These are phyloP conservation scores for Phenacoccus solenopsis DNA, from an alignment of 1,140 invertebrate species.

Conservation along the genomic window DNA sequence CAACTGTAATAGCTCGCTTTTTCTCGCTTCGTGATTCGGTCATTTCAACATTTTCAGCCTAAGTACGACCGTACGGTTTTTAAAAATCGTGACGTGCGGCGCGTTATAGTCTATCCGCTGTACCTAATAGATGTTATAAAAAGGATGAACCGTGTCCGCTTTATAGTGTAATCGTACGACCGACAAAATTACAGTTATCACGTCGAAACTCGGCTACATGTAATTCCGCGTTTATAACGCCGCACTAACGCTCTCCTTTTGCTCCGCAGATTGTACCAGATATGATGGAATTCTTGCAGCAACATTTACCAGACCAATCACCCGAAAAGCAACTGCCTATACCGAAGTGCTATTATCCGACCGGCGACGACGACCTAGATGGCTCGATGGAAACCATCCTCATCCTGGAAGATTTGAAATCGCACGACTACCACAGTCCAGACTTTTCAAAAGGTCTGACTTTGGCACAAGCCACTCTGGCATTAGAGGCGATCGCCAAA, in stretches of 20 bases:
- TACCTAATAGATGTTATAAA: too few species aligned
- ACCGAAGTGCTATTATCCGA: constrained; percentile 44
- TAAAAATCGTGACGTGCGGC: too few species aligned
- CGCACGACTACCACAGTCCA: constrained; percentile 39
- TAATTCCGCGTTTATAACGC: not conserved
- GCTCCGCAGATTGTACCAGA: constrained; percentile 47
- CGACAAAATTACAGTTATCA: too few species aligned
- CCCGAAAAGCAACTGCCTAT: constrained; percentile 37
- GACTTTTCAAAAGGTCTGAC: constrained; percentile 55
- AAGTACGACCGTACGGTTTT: too few species aligned
- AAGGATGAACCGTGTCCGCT: too few species aligned
- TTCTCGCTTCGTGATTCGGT: too few species aligned
- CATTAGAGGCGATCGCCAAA: constrained; percentile 51
- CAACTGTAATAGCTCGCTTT: too few species aligned
- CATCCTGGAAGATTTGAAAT: constrained; percentile 46
- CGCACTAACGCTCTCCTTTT: not conserved
- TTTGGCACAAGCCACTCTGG: constrained; percentile 46
- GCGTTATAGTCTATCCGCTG: too few species aligned
- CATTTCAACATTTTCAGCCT: too few species aligned
- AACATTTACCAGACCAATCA: constrained; percentile 30
- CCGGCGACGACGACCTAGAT: not conserved
- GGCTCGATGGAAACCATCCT: constrained; percentile 45
- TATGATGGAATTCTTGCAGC: constrained; percentile 40
- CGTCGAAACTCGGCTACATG: too few species aligned
- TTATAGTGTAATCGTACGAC: too few species aligned